Percentiles rank a stretch among this genome's conserved stretches.
Evolutionary conservation across 2,113 vertebrate species (phyloP).

Genomic region (Grantiella picta): DNA sequence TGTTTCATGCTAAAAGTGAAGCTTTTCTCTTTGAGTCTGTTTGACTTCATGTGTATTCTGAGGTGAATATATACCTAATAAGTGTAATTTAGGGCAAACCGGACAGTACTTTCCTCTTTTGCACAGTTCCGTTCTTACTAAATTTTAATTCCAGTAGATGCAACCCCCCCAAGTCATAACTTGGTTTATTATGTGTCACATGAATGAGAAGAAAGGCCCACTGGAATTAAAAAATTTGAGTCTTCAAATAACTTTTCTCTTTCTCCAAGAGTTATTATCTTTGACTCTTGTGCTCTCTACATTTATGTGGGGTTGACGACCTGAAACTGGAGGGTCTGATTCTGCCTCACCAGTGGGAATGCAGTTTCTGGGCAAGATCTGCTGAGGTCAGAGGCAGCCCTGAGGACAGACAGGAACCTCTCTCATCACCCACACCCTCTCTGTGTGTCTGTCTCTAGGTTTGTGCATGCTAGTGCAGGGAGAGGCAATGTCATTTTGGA

Average conservation of each 20-base stretch:
- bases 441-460: not conserved
- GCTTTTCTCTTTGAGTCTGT: not conserved
- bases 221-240: not conserved
- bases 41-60: not conserved
- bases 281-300: not conserved
- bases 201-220: not conserved
- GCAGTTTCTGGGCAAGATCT: not conserved
- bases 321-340: not conserved
- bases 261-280: not conserved
- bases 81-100: not conserved
- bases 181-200: not conserved
- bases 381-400: accelerated
- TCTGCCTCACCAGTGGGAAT: not conserved
- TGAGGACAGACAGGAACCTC: not conserved
- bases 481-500: not conserved
- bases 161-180: accelerated
- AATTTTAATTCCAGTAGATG: not conserved
- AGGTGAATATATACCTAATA: not conserved
- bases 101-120: not conserved
- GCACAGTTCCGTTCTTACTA: not conserved
- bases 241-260: not conserved
- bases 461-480: not conserved
- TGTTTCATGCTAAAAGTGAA: not conserved
- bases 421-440: not conserved
- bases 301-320: not conserved